Evolutionary conservation across 2,113 vertebrate genomes (phyloP), one percentile per base, ranked within the genome.

Genomic region (Syngnathus scovelli): DNA sequence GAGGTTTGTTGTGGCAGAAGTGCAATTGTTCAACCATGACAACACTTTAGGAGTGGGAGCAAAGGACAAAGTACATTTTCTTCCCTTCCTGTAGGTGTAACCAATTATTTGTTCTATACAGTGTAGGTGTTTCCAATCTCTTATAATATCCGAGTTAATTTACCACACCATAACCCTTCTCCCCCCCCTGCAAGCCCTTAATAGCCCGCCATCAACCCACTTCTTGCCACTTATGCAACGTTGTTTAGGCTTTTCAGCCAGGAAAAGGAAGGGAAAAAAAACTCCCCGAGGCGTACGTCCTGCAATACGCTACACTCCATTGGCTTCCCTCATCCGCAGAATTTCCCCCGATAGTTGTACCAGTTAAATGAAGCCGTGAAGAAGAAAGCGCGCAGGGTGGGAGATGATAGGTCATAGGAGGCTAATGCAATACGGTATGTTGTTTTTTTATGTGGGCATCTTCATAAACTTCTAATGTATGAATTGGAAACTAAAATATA

Each of bases 281-380:
- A 81, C 79, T 78, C 86, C 89, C 89, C 60, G 73, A 78, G 89
- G 87, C 86, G 85, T 83, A 80, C 83, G 82, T 79, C 75, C 77
- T 60, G 79, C 82, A 86, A 79, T 86, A 82, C 77, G 81, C 86
- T 78, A 82, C 85, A 84, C 83, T 78, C 87, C 89, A 90, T 90
- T 91, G 90, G 88, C 89, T 91, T 81, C 85, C 78, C 83, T 89
- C 86, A 90, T 90, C 86, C 86, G 81, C 79, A 54, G 74, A 88
- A 91, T 90, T 91, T 92, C 91, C 90, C 91, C 83, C 82, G 88
- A 87, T 90, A 79, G 84, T 81, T 84, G 82, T 88, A 81, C 68
- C 78, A 82, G 80, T 83, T 88, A 88, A 90, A 91, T 91, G 84
- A 90, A 90, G 86, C 85, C 70, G 83, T 86, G 78, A 89, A 78